Percentiles rank a stretch among this genome's conserved stretches.
phyloP scores from a whole-genome alignment of 2,113 vertebrate species.

The Picathartes gymnocephalus region DNA sequence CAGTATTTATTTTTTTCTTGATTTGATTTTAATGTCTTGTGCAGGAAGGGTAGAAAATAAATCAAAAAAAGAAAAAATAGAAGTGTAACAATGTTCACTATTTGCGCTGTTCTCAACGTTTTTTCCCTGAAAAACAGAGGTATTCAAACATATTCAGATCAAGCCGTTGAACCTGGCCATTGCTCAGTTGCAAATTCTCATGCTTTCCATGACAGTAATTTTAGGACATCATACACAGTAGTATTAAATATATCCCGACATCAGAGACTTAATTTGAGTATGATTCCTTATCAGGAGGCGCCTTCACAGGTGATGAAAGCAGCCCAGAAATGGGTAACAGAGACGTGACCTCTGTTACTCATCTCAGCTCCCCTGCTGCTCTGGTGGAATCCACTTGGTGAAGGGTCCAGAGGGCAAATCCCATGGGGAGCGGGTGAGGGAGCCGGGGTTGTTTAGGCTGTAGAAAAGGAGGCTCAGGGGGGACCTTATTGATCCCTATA shows the following conservation, averaged over 20 bases:
- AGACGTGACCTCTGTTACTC: fast-evolving
- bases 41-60: background rate
- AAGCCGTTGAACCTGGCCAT: fast-evolving
- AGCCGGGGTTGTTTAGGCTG: background rate
- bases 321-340: fast-evolving
- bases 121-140: background rate
- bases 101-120: background rate
- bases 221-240: background rate
- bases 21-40: background rate
- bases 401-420: background rate
- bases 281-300: background rate
- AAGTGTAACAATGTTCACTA: background rate
- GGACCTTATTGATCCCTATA: fast-evolving
- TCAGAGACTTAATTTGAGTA: background rate
- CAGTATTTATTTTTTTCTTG: background rate
- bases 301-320: background rate
- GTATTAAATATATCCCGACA: background rate
- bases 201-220: background rate
- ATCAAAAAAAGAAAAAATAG: background rate
- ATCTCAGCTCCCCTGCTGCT: no score
- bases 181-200: fast-evolving
- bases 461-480: background rate
- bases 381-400: background rate
- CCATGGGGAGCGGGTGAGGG: no score
- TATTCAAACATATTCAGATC: background rate